Percentiles rank a stretch among this genome's conserved stretches.
phyloP scores from a whole-genome alignment of 1,140 invertebrate genomes.

The Pseudomyrmex pallidus region DNA sequence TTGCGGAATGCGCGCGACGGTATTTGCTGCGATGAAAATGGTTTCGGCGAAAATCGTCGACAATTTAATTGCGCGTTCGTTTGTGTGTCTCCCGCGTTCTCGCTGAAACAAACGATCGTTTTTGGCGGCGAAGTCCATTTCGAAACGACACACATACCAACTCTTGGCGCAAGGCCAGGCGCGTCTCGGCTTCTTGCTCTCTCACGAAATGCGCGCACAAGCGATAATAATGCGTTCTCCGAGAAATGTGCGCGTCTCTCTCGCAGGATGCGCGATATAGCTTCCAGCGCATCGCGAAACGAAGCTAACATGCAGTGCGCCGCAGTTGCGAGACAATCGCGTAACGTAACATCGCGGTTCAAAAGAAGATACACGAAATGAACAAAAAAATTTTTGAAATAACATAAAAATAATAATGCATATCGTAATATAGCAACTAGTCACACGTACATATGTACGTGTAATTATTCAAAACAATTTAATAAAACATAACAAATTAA shows the following conservation, averaged over 20 bases:
- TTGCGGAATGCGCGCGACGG: neutral
- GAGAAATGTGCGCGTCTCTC: neutral
- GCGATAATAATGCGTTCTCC: constrained; percentile 45
- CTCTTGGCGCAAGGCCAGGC: constrained; percentile 42
- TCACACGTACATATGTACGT: too few relatives aligned
- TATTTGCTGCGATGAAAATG: constrained; percentile 8
- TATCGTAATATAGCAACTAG: neutral
- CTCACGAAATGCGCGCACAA: constrained; percentile 17
- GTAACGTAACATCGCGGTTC: neutral
- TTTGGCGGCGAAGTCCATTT: constrained; percentile 46
- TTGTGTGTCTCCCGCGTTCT: constrained; percentile 13
- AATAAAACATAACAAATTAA: neutral
- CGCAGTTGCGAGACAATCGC: neutral
- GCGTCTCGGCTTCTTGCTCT: constrained; percentile 41
- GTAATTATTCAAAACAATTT: neutral
- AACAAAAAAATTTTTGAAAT: neutral
- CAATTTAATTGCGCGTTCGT: constrained; percentile 40
- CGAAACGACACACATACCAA: constrained; percentile 39
- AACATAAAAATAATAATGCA: neutral
- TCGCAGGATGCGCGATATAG: constrained; percentile 12
- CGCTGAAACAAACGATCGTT: constrained; percentile 40
- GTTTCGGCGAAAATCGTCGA: constrained; percentile 29
- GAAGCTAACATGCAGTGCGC: neutral
- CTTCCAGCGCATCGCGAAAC: neutral
- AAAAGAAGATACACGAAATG: neutral